A percentile compares a stretch with the other conserved stretches of the same genome.
Evolutionary conservation across 2,113 vertebrate genomes (phyloP).

Genomic region (Epinephelus lanceolatus): DNA sequence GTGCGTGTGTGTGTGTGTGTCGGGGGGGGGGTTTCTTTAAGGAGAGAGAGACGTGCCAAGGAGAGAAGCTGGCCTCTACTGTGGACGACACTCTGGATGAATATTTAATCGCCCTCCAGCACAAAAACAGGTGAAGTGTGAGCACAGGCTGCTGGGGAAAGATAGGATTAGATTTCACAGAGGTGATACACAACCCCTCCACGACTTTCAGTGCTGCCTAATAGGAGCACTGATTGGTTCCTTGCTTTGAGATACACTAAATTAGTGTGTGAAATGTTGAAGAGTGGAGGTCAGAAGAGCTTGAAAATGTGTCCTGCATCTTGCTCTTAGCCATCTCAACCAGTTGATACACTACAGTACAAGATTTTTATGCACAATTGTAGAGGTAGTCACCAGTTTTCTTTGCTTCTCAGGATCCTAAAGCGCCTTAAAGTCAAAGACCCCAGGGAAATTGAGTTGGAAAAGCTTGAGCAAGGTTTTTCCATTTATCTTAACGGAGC

Average conservation of each 20-base stretch:
- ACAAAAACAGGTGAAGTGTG: conserved; percentile 90
- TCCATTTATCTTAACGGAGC: conserved; percentile 96
- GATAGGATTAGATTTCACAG: conserved; percentile 66
- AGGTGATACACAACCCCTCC: conserved; percentile 22
- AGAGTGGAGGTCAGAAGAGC: background rate
- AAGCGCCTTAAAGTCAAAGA: conserved; percentile 88
- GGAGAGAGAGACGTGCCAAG: conserved; percentile 70
- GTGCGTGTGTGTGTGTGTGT: conserved; percentile 29
- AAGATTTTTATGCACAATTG: background rate
- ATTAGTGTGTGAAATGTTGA: background rate
- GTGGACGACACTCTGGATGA: conserved; percentile 94
- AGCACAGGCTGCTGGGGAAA: conserved; percentile 49
- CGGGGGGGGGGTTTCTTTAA: conserved; percentile 73
- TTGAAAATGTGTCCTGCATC: background rate
- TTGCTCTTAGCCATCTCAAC: background rate
- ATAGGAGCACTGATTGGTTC: conserved; percentile 51
- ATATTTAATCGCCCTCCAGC: conserved; percentile 95
- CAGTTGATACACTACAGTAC: background rate
- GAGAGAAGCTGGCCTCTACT: conserved; percentile 85
- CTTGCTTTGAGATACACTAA: conserved; percentile 5
- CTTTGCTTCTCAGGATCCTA: conserved; percentile 83
- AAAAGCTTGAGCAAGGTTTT: conserved; percentile 93
- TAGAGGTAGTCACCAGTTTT: conserved; percentile 5
- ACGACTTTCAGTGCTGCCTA: conserved; percentile 37
- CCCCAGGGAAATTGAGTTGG: conserved; percentile 86